Percentiles rank a stretch among this genome's conserved stretches.
These are phyloP conservation scores for Apis florea DNA, from an alignment of 1,140 invertebrate genomes.

Conservation along the genomic window DNA sequence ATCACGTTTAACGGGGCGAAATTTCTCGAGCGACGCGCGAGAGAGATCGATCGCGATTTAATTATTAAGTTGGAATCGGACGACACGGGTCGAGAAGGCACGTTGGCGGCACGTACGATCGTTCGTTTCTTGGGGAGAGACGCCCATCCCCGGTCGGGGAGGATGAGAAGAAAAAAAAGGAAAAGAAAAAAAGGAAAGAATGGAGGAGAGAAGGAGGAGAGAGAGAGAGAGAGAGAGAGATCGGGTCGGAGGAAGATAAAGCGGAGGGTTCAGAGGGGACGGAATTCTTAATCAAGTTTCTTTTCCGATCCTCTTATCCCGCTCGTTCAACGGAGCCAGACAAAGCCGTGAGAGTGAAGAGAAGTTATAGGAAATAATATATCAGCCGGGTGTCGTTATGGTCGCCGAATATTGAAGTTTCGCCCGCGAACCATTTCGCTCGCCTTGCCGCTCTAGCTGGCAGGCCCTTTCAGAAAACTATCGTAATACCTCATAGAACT, in stretches of 20 bases:
- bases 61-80: neutral
- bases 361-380: conserved; percentile 74
- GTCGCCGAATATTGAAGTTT: conserved; percentile 75
- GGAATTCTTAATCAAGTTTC: conserved; percentile 73
- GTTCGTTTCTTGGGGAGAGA: neutral
- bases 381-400: conserved; percentile 73
- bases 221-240: too few relatives aligned
- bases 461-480: conserved; percentile 70
- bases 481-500: conserved; percentile 72
- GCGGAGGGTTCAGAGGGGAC: neutral
- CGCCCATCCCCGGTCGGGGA: too few relatives aligned
- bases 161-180: too few relatives aligned
- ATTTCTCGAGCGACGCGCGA: too few relatives aligned
- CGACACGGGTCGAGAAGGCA: too few relatives aligned
- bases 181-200: neutral
- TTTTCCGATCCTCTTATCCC: conserved; percentile 51
- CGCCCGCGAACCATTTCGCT: conserved; percentile 63
- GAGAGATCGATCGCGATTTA: neutral
- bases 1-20: too few relatives aligned
- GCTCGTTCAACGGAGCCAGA: conserved; percentile 45
- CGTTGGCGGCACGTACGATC: conserved; percentile 11
- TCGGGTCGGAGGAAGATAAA: neutral
- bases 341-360: conserved; percentile 61
- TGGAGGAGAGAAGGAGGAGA: neutral
- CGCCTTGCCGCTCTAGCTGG: conserved; percentile 60